Evolutionary conservation across 2,113 vertebrate species (phyloP), one percentile per base, ranked within the genome.

Genomic region (Nesogale talazaci): DNA sequence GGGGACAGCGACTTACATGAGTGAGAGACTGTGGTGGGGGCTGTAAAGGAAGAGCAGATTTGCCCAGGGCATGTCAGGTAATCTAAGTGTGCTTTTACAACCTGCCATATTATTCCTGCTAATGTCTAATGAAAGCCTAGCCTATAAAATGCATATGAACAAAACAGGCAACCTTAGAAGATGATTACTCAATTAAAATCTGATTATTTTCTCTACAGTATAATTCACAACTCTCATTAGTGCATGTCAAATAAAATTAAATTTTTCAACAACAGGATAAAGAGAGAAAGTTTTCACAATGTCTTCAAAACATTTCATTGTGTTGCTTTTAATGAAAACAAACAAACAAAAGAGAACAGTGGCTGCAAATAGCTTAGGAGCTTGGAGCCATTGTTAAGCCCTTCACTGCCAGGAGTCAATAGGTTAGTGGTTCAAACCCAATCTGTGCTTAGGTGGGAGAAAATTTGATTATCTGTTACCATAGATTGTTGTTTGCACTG

Each of bases 181-280:
- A 17, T 70, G 14, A 92, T 77, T 75, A 38, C 36, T 83, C 82
- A 88, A 86, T 67, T 5, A 86, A 69, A 92, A 77, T 4, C 22
- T 76, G 27, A 86, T 67, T 59, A 29, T 87, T 89, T 91, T 11
- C 65, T 34, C 29, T 83, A 57, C 31, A 88, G 34, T 42, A 17
- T 27, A 75, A 93, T 72, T 92, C 57, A 81, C 10, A 92, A 46
- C 36, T 90, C 61, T 95, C 83, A 83, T 90, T 56, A 61, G 15
- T 34, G 2, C 25, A 63, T 5, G 9, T 42, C 42, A 95, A 95
- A 86, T 92, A 93, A 83, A 93, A 83, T 92, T 76, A 95, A 57
- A 86, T 61, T 93, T 86, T 83, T 34, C 46, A 92, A 59, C 36
- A 90, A 70, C 2, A 52, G 52, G 52, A 57, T 65, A 25, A 46